Conservation (phyloP, 2,888 invertebrate genomes). For the Tenthredo mesomela region DNA sequence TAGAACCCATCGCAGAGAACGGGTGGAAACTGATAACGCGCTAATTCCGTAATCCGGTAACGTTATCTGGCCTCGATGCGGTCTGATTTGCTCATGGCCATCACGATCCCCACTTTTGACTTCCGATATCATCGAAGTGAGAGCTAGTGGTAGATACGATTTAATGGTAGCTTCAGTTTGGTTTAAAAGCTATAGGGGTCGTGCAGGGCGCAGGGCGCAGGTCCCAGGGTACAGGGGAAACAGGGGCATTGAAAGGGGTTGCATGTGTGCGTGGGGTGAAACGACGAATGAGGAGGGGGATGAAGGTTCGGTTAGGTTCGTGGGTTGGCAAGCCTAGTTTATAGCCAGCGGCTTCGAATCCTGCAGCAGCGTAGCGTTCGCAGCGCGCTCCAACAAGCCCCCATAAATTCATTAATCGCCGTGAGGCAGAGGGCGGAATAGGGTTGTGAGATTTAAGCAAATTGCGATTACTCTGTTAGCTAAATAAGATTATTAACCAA, state of each 20-base stretch:
- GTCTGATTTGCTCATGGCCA: slow-evolving; percentile 46
- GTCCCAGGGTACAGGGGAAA: slow-evolving; percentile 53
- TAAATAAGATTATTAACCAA: slow-evolving; percentile 73
- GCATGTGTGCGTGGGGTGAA: slow-evolving; percentile 41
- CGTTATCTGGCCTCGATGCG: slow-evolving; percentile 32
- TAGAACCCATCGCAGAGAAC: background rate
- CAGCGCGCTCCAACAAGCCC: slow-evolving; percentile 66
- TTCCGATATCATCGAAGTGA: slow-evolving; percentile 48
- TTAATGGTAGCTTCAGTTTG: slow-evolving; percentile 61
- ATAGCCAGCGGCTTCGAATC: slow-evolving; percentile 70
- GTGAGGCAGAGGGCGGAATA: slow-evolving; percentile 60
- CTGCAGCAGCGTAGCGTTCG: slow-evolving; percentile 65
- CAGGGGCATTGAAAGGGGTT: slow-evolving; percentile 60
- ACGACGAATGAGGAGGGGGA: background rate
- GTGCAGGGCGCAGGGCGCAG: slow-evolving; percentile 55
- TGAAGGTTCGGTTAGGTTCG: slow-evolving; percentile 65
- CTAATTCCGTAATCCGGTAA: slow-evolving; percentile 42
- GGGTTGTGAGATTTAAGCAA: slow-evolving; percentile 71
- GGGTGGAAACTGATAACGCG: slow-evolving; percentile 40
- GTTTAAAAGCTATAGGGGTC: slow-evolving; percentile 62
- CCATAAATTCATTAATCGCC: slow-evolving; percentile 74
- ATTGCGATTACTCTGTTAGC: slow-evolving; percentile 72
- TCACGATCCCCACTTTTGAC: slow-evolving; percentile 43
- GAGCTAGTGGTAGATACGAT: slow-evolving; percentile 44
- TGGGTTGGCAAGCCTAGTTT: slow-evolving; percentile 71